Evolutionary conservation across 2,888 invertebrate genomes (phyloP), one percentile per base, ranked within the genome.

Genomic region (Merodon equestris): DNA sequence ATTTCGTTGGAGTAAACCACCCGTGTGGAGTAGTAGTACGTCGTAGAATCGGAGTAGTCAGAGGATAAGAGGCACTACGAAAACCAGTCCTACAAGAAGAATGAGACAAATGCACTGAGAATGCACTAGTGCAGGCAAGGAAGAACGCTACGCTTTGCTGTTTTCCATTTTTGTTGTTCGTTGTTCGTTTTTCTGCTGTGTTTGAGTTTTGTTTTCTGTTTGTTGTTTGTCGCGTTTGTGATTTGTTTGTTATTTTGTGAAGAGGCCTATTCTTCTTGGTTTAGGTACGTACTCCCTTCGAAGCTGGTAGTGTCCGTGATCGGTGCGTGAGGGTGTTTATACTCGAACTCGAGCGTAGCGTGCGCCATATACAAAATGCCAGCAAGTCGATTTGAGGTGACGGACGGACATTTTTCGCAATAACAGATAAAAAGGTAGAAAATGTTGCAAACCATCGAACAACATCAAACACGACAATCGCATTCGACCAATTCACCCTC

Each of bases 401-500:
- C 50, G 42, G 40, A 19, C 13, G 57, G 63, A 10, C 54, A 15
- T 61, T 61, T 45, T 47, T 40, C 54, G 27, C 7, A 27, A 27
- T 27, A 27, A 42, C 50, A 17, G 34, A 73, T 45, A 34, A 42
- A 84, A 83, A 83, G 85, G 85, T 40, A 34, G 45, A 85, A 83
- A 83, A 86, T 86, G 86, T 84, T 85, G 84, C 84, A 85, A 83
- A 83, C 84, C 68, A 79, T 84, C 73, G 85, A 85, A 67, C 81
- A 83, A 68, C 81, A 82, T 60, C 82, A 83, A 27, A 27, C 27
- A 27, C 27, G 27, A 27, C 27, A 27, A 73, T 68, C 57, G 38
- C 72, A 75, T 36, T 67, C 61, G 14, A 68, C 76, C 61, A 64
- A 58, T 17, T 68, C 68, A 58, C 47, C 81, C 10, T 53, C 81